A percentile compares a stretch with the other conserved stretches of the same genome.
These are phyloP conservation scores for Drosophila seclusa DNA, from an alignment of 2,888 invertebrate species.

Conservation along the genomic window DNA sequence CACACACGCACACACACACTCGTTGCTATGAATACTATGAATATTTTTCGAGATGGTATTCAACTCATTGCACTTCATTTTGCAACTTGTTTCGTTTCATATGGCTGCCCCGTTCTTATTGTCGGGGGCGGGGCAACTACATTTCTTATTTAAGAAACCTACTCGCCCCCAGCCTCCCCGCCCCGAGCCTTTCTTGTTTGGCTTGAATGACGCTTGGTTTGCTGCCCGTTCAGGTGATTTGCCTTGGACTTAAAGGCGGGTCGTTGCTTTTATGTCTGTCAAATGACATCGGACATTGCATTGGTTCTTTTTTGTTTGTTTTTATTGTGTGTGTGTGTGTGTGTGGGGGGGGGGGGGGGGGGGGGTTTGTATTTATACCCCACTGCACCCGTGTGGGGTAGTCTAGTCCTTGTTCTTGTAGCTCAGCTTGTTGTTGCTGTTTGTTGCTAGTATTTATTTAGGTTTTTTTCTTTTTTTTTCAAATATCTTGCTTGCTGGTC, in stretches of 20 bases:
- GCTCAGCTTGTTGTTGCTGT: slow-evolving; percentile 25
- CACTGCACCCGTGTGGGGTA: neutral
- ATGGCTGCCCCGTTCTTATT: neutral
- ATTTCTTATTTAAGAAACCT: neutral
- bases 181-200: neutral
- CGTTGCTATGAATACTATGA: neutral
- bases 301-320: slow-evolving; percentile 2
- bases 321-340: neutral
- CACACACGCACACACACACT: neutral
- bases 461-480: slow-evolving; percentile 7
- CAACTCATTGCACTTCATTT: slow-evolving; percentile 10
- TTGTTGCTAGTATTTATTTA: slow-evolving; percentile 39
- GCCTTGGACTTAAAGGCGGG: slow-evolving; percentile 15
- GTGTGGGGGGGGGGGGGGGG: no score
- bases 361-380: neutral
- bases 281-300: slow-evolving; percentile 43
- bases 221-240: slow-evolving; percentile 32
- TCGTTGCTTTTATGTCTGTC: slow-evolving; percentile 46
- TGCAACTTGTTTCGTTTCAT: neutral
- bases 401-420: slow-evolving; percentile 19
- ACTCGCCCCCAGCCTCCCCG: neutral
- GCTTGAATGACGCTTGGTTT: neutral
- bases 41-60: neutral
- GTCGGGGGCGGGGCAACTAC: neutral
- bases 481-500: slow-evolving; percentile 39